These are phyloP conservation scores for Neoarius graeffei DNA, from an alignment of 2,113 vertebrate genomes.

Conservation along the genomic window DNA sequence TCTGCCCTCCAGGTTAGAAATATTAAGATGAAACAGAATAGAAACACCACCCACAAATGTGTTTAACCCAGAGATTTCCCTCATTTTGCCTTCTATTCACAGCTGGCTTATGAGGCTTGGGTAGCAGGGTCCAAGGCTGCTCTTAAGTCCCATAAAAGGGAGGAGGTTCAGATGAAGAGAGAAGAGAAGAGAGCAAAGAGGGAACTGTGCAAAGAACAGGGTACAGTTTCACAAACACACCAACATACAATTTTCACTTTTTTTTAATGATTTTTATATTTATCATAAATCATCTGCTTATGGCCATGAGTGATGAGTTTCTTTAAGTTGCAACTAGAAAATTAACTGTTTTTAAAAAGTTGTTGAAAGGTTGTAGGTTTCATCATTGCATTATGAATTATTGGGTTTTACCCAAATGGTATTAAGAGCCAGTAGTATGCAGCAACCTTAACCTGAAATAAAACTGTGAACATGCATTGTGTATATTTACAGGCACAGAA, in stretches of 20 bases:
- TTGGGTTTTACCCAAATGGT: not conserved
- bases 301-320: not conserved
- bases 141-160: slow-evolving; percentile 68
- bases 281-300: not conserved
- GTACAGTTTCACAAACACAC: slow-evolving; percentile 48
- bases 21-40: not conserved
- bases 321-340: not conserved
- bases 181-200: slow-evolving; percentile 60
- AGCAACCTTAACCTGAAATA: not conserved
- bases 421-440: not conserved
- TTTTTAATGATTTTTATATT: not conserved
- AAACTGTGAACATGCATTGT: not conserved
- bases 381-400: not conserved
- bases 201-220: slow-evolving; percentile 57
- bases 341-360: not conserved
- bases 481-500: slow-evolving; percentile 59
- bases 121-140: slow-evolving; percentile 70
- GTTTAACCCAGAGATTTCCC: not conserved
- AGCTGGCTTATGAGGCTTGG: slow-evolving; percentile 78
- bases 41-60: not conserved
- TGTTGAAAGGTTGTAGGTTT: not conserved
- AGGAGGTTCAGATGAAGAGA: slow-evolving; percentile 63
- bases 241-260: not conserved
- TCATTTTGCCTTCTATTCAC: slow-evolving; percentile 1
- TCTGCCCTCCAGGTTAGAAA: slow-evolving; percentile 74